Conservation (phyloP, 2,797 vertebrate species). For the Corythornis leucogaster region DNA sequence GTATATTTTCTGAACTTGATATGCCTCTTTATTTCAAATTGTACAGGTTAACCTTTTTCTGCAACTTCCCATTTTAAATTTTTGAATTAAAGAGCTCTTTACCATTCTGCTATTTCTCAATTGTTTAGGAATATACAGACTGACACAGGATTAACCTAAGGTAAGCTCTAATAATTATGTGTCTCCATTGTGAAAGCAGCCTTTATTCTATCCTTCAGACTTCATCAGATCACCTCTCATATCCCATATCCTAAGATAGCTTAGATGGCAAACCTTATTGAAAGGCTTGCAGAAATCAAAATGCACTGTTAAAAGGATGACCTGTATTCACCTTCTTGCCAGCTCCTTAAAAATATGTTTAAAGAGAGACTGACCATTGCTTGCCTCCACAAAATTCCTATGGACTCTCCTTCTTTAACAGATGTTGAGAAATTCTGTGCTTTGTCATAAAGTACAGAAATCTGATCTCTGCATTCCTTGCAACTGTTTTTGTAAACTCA, state of each 20-base stretch:
- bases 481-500: neutral
- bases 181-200: neutral
- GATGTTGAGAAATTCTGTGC: neutral
- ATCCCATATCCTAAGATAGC: neutral
- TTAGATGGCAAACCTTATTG: neutral
- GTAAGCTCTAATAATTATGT: neutral
- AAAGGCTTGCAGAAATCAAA: neutral
- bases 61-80: neutral
- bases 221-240: neutral
- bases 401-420: fast-evolving
- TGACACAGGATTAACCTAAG: neutral
- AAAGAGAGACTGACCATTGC: neutral
- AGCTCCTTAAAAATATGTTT: neutral
- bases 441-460: neutral
- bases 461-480: neutral
- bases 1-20: neutral
- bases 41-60: neutral
- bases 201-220: neutral
- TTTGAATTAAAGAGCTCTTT: neutral
- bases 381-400: neutral
- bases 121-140: neutral
- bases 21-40: neutral
- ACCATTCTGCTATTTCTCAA: neutral
- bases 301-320: neutral
- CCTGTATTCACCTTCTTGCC: neutral